A percentile compares a stretch with the other conserved stretches of the same genome.
Evolutionary conservation across 2,888 invertebrate genomes (phyloP).

Genomic region (Hypolimnas misippus): DNA sequence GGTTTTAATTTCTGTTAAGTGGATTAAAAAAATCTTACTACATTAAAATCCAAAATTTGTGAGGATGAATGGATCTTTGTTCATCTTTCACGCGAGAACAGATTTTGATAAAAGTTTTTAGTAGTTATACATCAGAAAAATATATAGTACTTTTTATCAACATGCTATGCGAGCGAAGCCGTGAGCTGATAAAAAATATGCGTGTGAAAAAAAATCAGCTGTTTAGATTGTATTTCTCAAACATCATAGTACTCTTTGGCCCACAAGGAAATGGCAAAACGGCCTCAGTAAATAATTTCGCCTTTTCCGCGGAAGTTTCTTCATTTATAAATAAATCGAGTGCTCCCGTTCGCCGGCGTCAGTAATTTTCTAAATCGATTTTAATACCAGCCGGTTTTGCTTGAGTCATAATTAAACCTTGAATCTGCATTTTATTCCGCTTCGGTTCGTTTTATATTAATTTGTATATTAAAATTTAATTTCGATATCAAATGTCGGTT

Average conservation of each 20-base stretch:
- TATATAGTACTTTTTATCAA: too few relatives aligned
- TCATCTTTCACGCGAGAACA: too few relatives aligned
- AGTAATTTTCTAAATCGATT: constrained; percentile 40
- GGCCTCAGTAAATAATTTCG: constrained; percentile 28
- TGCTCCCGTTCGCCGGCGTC: constrained; percentile 29
- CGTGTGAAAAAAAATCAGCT: too few relatives aligned
- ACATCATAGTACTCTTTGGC: constrained; percentile 13
- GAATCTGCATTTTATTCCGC: constrained; percentile 35
- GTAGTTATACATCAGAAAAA: too few relatives aligned
- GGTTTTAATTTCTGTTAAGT: too few relatives aligned
- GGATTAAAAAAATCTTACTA: too few relatives aligned
- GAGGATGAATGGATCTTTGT: too few relatives aligned
- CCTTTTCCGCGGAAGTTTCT: constrained; percentile 30
- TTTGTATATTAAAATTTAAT: constrained; percentile 21
- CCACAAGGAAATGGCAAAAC: constrained; percentile 11
- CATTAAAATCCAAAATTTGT: too few relatives aligned
- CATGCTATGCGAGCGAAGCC: too few relatives aligned
- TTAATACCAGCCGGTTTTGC: constrained; percentile 37
- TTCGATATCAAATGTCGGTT: background rate
- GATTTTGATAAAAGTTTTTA: too few relatives aligned
- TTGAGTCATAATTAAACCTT: constrained; percentile 34
- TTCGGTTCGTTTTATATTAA: constrained; percentile 31
- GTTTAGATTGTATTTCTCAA: too few relatives aligned
- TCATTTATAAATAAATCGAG: constrained; percentile 38
- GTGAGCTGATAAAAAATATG: background rate